A percentile compares a stretch with the other conserved stretches of the same genome.
Conservation (phyloP, 2,888 invertebrate species). For the Agrochola lota region DNA sequence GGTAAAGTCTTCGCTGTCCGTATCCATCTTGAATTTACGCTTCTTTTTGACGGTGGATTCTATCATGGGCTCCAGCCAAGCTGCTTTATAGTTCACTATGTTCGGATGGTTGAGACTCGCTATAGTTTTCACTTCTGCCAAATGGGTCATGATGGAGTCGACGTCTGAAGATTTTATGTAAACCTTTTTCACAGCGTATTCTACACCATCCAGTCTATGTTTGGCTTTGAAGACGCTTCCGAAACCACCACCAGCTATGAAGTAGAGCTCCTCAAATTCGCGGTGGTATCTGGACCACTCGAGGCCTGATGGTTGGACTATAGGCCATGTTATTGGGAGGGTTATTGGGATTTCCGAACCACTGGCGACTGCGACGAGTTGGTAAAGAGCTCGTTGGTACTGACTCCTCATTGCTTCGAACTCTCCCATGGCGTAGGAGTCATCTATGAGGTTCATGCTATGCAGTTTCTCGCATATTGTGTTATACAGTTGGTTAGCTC, state of each 20-base stretch:
- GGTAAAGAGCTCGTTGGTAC: slow-evolving; percentile 92
- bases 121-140: slow-evolving; percentile 95
- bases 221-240: slow-evolving; percentile 94
- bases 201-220: slow-evolving; percentile 93
- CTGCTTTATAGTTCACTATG: slow-evolving; percentile 95
- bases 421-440: slow-evolving; percentile 92
- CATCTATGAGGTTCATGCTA: slow-evolving; percentile 93
- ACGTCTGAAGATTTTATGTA: slow-evolving; percentile 92
- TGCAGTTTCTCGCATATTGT: slow-evolving; percentile 92
- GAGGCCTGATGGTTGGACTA: slow-evolving; percentile 86
- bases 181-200: slow-evolving; percentile 95
- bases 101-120: slow-evolving; percentile 95
- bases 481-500: slow-evolving; percentile 91
- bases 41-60: slow-evolving; percentile 86
- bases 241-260: slow-evolving; percentile 94
- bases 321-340: slow-evolving; percentile 89
- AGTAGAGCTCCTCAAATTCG: slow-evolving; percentile 93
- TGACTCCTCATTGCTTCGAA: slow-evolving; percentile 93
- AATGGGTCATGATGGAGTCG: slow-evolving; percentile 91
- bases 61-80: slow-evolving; percentile 94
- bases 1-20: slow-evolving; percentile 82
- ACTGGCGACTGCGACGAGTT: slow-evolving; percentile 91
- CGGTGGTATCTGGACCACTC: slow-evolving; percentile 92
- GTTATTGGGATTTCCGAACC: slow-evolving; percentile 88
- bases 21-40: slow-evolving; percentile 80